Conservation (phyloP, 2,888 invertebrate genomes). For the Sphinx pinastri region DNA sequence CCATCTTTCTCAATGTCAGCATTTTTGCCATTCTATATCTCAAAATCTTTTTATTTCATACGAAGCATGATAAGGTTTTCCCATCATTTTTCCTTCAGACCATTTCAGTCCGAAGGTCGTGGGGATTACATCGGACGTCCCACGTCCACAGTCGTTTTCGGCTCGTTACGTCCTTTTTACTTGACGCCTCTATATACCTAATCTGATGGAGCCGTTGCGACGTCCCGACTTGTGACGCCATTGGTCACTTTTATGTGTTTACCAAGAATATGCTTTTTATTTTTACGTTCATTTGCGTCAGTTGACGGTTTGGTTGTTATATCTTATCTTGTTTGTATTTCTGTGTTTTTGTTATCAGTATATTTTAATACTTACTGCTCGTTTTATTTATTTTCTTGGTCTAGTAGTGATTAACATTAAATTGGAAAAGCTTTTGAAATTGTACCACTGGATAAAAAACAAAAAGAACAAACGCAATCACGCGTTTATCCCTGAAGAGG, state of each 20-base stretch:
- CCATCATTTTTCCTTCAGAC: conserved; percentile 7
- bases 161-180: conserved; percentile 27
- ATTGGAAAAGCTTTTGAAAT: no score
- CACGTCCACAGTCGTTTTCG: conserved; percentile 18
- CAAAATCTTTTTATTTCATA: not conserved
- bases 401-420: no score
- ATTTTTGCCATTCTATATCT: not conserved
- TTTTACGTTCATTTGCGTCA: not conserved
- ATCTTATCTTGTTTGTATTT: not conserved
- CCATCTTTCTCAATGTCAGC: not conserved
- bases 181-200: conserved; percentile 3
- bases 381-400: no score
- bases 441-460: no score
- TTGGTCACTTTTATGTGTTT: conserved; percentile 18
- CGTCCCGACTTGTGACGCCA: conserved; percentile 1
- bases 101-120: conserved; percentile 20
- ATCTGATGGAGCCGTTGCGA: conserved; percentile 21
- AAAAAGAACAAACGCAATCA: no score
- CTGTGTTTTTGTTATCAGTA: no score
- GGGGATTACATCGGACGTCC: conserved; percentile 6
- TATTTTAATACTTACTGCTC: no score
- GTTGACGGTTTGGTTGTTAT: not conserved
- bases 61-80: not conserved
- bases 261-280: not conserved
- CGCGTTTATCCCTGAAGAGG: no score